Conservation (phyloP, 2,113 vertebrate species). For the Dunckerocampus dactyliophorus region DNA sequence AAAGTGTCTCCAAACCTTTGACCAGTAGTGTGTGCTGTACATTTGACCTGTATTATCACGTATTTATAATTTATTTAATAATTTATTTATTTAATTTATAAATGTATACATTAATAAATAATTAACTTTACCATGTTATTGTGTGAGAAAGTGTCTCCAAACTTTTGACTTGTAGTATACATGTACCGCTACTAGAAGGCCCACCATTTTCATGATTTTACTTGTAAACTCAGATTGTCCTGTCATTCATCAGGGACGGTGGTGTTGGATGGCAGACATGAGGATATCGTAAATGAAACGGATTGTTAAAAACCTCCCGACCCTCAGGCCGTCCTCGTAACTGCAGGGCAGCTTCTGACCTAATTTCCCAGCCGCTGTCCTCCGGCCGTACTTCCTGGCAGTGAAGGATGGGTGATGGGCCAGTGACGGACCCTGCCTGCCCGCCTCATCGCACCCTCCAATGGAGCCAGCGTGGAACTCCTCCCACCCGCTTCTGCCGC, state of each 20-base stretch:
- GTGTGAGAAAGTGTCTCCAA: too few species aligned
- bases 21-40: too few species aligned
- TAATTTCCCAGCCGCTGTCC: constrained; percentile 45
- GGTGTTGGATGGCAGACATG: constrained; percentile 16
- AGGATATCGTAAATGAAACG: constrained; percentile 24
- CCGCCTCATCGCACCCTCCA: constrained; percentile 71
- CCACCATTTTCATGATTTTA: not conserved
- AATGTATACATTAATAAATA: too few species aligned
- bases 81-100: too few species aligned
- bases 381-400: constrained; percentile 66
- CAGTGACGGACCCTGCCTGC: constrained; percentile 75
- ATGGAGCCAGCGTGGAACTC: constrained; percentile 90
- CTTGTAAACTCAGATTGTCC: constrained; percentile 2
- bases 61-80: too few species aligned
- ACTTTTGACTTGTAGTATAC: too few species aligned
- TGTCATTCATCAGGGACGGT: constrained; percentile 7
- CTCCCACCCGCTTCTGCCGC: constrained; percentile 67
- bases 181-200: too few species aligned
- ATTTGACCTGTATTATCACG: too few species aligned
- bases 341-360: constrained; percentile 18
- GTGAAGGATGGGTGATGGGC: constrained; percentile 90
- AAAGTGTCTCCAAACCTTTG: too few species aligned
- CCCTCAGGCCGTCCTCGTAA: constrained; percentile 21
- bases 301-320: constrained; percentile 24
- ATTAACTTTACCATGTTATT: too few species aligned